Conservation (phyloP, 1,140 invertebrate genomes). For the Drosophila carrolli region DNA sequence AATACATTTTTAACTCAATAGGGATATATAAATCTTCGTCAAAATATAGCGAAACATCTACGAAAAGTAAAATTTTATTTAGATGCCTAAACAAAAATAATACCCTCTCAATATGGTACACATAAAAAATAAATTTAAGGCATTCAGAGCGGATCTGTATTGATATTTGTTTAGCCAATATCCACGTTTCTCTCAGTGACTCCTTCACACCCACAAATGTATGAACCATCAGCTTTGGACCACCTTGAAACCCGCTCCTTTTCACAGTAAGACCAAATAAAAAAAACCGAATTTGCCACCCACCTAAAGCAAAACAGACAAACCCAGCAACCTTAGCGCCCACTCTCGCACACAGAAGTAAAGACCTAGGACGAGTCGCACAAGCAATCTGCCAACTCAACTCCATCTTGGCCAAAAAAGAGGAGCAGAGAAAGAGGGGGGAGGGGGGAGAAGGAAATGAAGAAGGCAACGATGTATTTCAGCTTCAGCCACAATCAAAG, state of each 20-base stretch:
- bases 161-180: background rate
- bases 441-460: conserved; percentile 52
- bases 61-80: too few relatives aligned
- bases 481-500: conserved; percentile 80
- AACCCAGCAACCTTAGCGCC: conserved; percentile 51
- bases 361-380: conserved; percentile 35
- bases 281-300: conserved; percentile 49
- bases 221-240: conserved; percentile 69
- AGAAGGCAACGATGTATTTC: conserved; percentile 69
- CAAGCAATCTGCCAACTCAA: conserved; percentile 60
- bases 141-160: background rate
- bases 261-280: conserved; percentile 14
- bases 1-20: too few relatives aligned
- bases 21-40: too few relatives aligned
- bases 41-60: too few relatives aligned
- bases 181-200: conserved; percentile 43
- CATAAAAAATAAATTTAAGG: background rate
- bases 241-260: conserved; percentile 15
- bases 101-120: too few relatives aligned
- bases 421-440: conserved; percentile 34
- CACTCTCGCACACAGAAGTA: conserved; percentile 18
- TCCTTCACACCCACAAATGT: conserved; percentile 46
- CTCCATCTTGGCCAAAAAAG: conserved; percentile 79
- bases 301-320: conserved; percentile 72
- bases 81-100: too few relatives aligned